A percentile compares a stretch with the other conserved stretches of the same genome.
These are phyloP conservation scores for Trinectes maculatus DNA, from an alignment of 2,113 vertebrate species.

Conservation along the genomic window DNA sequence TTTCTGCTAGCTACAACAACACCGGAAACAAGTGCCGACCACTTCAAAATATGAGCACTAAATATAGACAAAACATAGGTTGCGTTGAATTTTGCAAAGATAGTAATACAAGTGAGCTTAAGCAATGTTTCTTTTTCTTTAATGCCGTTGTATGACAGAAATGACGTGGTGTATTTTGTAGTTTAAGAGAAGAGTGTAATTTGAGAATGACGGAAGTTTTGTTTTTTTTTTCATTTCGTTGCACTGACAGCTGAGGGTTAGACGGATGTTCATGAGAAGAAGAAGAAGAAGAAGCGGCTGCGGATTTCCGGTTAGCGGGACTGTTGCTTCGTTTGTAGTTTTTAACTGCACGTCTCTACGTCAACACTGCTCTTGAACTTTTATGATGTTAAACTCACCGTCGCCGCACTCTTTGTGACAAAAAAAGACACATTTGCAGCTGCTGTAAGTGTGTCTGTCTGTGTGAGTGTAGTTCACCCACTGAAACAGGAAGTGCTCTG, in stretches of 20 bases:
- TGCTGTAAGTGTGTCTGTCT: too few relatives aligned
- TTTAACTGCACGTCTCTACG: too few relatives aligned
- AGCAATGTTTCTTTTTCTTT: too few relatives aligned
- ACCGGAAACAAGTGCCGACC: not conserved
- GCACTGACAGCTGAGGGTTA: not conserved
- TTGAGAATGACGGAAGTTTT: conserved; percentile 27
- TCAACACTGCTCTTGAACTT: too few relatives aligned
- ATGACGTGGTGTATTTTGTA: not conserved
- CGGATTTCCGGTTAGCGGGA: not conserved
- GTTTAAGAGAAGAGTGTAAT: not conserved
- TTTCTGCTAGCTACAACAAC: not conserved
- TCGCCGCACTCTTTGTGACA: too few relatives aligned
- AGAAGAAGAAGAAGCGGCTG: too few relatives aligned
- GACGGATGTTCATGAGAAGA: too few relatives aligned
- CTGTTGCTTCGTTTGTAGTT: not conserved
- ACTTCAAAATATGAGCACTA: conserved; percentile 65
- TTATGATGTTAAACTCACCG: too few relatives aligned
- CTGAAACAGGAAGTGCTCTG: conserved; percentile 61
- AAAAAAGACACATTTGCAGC: too few relatives aligned
- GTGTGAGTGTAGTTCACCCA: not conserved
- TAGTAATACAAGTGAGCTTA: not conserved
- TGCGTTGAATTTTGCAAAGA: too few relatives aligned
- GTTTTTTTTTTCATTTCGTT: not conserved
- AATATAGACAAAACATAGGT: too few relatives aligned
- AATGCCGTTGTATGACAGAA: fast-evolving